Evolutionary conservation across 64 coral and sea anemone species (phyloP).

Genomic region (Orbicella faveolata): DNA sequence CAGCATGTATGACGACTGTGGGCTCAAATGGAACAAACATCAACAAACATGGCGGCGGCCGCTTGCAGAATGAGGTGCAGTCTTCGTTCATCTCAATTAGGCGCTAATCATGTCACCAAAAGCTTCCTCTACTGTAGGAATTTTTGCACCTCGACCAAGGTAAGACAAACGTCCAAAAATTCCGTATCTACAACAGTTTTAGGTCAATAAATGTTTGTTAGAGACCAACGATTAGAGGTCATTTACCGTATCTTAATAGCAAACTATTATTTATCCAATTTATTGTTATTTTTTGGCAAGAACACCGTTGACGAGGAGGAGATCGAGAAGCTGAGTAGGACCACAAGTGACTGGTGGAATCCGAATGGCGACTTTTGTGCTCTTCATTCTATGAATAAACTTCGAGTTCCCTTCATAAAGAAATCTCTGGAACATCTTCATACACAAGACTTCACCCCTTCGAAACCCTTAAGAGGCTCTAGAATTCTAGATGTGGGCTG

Average conservation of each 20-base stretch:
- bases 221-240: background rate
- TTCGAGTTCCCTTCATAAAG: slow-evolving; percentile 86
- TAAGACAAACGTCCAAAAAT: background rate
- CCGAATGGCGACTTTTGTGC: slow-evolving; percentile 82
- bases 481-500: slow-evolving; percentile 91
- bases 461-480: slow-evolving; percentile 61
- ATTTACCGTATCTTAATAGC: background rate
- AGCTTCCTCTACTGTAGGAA: background rate
- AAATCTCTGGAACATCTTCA: slow-evolving; percentile 55
- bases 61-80: background rate
- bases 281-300: background rate
- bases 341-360: slow-evolving; percentile 86
- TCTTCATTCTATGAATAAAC: slow-evolving; percentile 93
- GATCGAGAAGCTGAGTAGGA: slow-evolving; percentile 73
- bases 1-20: background rate
- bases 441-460: background rate
- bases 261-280: background rate
- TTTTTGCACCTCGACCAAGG: slow-evolving; percentile 10
- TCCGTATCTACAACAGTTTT: background rate
- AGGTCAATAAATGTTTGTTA: background rate
- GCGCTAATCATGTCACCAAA: background rate
- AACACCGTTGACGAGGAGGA: slow-evolving; percentile 90
- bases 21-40: background rate
- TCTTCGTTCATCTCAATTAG: background rate
- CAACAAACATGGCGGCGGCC: background rate